These are phyloP conservation scores for Alosa alosa DNA, from an alignment of 2,113 vertebrate species.

Conservation along the genomic window DNA sequence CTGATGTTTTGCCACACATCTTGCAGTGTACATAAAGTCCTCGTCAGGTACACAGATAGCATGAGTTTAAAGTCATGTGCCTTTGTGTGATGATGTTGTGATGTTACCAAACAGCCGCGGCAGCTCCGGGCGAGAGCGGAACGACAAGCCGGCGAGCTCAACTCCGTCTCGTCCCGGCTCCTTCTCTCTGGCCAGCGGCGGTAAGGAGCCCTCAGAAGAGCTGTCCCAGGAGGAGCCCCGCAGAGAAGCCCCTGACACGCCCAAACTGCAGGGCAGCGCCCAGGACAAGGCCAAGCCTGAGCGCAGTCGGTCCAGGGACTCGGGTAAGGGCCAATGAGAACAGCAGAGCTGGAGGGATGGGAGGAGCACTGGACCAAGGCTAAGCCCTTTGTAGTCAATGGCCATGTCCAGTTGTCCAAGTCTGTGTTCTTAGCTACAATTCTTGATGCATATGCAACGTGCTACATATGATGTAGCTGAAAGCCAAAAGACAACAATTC, in stretches of 20 bases:
- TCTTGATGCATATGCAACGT: too few species aligned
- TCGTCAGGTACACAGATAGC: not conserved
- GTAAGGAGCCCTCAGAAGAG: constrained; percentile 83
- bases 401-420: too few species aligned
- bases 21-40: not conserved
- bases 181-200: constrained; percentile 71
- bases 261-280: constrained; percentile 74
- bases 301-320: constrained; percentile 73
- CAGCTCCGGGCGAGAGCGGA: constrained; percentile 83
- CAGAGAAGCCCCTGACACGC: constrained; percentile 71
- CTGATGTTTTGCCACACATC: too few species aligned
- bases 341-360: not conserved
- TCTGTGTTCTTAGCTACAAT: not conserved
- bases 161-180: constrained; percentile 68
- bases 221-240: constrained; percentile 79
- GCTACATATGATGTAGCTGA: too few species aligned
- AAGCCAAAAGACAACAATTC: too few species aligned
- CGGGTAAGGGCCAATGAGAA: constrained; percentile 66
- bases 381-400: not conserved
- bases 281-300: constrained; percentile 75
- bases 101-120: constrained; percentile 66
- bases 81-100: not conserved
- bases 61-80: not conserved
- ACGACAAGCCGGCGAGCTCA: constrained; percentile 79
- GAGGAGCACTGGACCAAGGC: not conserved